Evolutionary conservation across 2,797 vertebrate genomes (phyloP).

Genomic region (Caiman crocodilus): DNA sequence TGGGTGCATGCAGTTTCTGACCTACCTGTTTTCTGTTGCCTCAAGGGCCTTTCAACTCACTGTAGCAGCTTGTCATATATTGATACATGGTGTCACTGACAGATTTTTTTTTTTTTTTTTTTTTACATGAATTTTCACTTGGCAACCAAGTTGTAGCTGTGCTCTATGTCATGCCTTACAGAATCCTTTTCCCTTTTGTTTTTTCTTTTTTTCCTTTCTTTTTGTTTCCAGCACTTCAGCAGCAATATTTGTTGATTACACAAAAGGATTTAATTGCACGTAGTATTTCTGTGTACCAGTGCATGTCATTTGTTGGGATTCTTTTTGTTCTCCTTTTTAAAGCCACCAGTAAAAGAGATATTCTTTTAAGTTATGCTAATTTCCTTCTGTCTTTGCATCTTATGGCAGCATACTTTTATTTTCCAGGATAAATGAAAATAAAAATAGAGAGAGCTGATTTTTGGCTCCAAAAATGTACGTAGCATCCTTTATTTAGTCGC

Average conservation of each 20-base stretch:
- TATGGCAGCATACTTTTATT: constrained; percentile 74
- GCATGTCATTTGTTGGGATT: constrained; percentile 19
- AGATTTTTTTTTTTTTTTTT: constrained; percentile 77
- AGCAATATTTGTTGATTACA: constrained; percentile 69
- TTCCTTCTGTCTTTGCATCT: constrained; percentile 71
- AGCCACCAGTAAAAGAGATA: constrained; percentile 70
- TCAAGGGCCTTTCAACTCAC: constrained; percentile 79
- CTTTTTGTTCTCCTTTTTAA: constrained; percentile 68
- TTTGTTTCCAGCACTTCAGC: constrained; percentile 76
- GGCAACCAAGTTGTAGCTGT: constrained; percentile 76
- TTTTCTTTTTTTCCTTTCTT: constrained; percentile 75
- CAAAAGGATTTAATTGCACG: constrained; percentile 71
- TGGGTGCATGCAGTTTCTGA: constrained; percentile 71
- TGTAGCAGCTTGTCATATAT: constrained; percentile 76
- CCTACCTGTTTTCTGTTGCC: constrained; percentile 83
- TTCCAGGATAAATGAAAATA: constrained; percentile 62
- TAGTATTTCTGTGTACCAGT: constrained; percentile 72
- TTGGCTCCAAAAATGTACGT: constrained; percentile 70
- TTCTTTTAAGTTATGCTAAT: constrained; percentile 77
- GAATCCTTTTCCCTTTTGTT: constrained; percentile 45
- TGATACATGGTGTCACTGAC: constrained; percentile 78
- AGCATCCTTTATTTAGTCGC: constrained; percentile 76
- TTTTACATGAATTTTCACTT: constrained; percentile 79
- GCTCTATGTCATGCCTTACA: constrained; percentile 76
- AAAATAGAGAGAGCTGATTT: constrained; percentile 54